These are phyloP conservation scores for Dendrocincla tyrannina DNA, from an alignment of 2,797 vertebrate species.

Conservation along the genomic window DNA sequence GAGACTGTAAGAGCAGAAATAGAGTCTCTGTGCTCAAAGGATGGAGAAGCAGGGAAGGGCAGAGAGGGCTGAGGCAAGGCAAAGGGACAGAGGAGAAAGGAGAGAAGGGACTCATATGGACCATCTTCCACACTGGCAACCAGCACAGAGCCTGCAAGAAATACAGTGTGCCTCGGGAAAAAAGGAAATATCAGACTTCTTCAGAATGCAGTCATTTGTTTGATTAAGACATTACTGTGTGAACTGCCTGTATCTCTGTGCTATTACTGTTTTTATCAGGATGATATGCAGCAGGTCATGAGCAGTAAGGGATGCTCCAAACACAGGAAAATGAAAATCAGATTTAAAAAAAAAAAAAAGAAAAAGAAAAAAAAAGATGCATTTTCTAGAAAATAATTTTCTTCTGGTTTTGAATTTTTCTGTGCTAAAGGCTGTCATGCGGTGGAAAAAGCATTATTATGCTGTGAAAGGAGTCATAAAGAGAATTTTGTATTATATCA, in stretches of 20 bases:
- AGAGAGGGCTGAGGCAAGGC: not conserved
- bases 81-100: not conserved
- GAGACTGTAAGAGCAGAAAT: not conserved
- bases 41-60: not conserved
- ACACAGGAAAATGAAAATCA: not conserved
- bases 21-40: not conserved
- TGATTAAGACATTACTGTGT: not conserved
- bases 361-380: not conserved
- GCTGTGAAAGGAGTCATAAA: slow-evolving; percentile 54
- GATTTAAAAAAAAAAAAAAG: not conserved
- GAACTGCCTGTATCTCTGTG: not conserved
- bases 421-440: slow-evolving; percentile 12
- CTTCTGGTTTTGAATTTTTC: slow-evolving; percentile 11
- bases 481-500: slow-evolving; percentile 61
- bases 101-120: not conserved
- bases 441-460: slow-evolving; percentile 36
- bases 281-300: slow-evolving; percentile 5
- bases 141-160: not conserved
- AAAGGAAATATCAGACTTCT: not conserved
- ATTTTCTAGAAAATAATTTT: not conserved
- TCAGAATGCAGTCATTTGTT: not conserved
- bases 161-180: not conserved
- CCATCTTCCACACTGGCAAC: not conserved
- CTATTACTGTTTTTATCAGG: slow-evolving; percentile 46
- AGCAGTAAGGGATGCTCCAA: slow-evolving; percentile 29